phyloP scores from a whole-genome alignment of 2,888 invertebrate genomes.

The Acleris cristana region DNA sequence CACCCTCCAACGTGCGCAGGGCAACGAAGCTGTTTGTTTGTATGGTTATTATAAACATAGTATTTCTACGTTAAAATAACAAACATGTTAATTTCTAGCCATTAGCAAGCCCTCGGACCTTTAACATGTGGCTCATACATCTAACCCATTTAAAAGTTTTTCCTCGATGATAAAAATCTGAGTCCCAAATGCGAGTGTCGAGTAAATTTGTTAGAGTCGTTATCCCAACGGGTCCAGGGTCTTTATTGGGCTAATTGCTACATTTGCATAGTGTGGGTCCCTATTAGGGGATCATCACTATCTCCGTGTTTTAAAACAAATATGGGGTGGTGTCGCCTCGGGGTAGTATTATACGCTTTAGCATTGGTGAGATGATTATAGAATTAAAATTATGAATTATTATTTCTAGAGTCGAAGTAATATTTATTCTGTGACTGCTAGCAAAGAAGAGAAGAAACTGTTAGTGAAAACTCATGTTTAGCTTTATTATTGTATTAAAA shows the following conservation, averaged over 20 bases:
- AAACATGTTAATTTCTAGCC: slow-evolving; percentile 1
- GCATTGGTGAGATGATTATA: slow-evolving; percentile 48
- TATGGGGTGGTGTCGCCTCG: slow-evolving; percentile 52
- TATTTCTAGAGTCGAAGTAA: no score
- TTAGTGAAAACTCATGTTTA: no score
- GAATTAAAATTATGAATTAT: slow-evolving; percentile 12
- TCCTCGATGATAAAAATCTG: slow-evolving; percentile 47
- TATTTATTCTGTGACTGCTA: no score
- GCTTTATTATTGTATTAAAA: no score
- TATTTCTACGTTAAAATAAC: no score
- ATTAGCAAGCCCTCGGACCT: slow-evolving; percentile 14
- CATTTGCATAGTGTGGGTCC: slow-evolving; percentile 73
- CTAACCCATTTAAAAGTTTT: slow-evolving; percentile 30
- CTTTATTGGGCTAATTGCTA: slow-evolving; percentile 71
- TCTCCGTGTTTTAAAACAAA: slow-evolving; percentile 72
- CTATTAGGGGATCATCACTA: slow-evolving; percentile 66
- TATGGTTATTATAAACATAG: no score
- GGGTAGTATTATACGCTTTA: slow-evolving; percentile 44
- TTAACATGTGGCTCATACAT: slow-evolving; percentile 6
- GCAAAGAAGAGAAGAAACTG: no score
- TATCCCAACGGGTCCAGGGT: slow-evolving; percentile 55
- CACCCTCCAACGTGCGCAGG: no score
- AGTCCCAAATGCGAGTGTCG: slow-evolving; percentile 48
- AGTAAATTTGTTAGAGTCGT: slow-evolving; percentile 60
- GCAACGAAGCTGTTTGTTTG: no score